These are phyloP conservation scores for Trachemys scripta DNA, from an alignment of 2,113 vertebrate species.

Conservation along the genomic window DNA sequence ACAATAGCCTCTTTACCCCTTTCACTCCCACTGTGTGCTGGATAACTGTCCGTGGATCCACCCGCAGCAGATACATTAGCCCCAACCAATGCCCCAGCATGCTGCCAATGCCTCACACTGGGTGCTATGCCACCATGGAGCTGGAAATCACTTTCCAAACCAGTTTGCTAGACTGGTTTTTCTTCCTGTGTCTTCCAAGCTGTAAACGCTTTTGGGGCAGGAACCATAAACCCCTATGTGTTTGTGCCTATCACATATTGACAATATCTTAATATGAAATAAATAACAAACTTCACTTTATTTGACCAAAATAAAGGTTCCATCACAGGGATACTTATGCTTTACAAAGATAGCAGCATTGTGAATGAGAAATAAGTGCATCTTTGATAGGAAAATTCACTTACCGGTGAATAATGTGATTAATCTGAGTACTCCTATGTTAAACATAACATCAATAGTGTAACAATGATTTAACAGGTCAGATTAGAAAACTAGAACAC, in stretches of 20 bases:
- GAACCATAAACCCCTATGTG: neutral
- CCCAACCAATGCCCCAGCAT: neutral
- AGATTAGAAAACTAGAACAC: neutral
- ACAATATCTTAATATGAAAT: neutral
- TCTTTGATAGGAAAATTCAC: neutral
- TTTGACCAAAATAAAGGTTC: neutral
- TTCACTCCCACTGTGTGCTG: neutral
- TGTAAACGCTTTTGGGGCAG: neutral
- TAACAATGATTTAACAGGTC: constrained; percentile 4
- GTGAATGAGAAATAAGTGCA: neutral
- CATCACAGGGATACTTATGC: neutral
- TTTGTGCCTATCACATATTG: neutral
- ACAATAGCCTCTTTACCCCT: neutral
- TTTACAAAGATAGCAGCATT: neutral
- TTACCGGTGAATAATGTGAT: neutral
- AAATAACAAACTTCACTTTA: neutral
- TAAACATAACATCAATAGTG: neutral
- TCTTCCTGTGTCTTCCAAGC: neutral
- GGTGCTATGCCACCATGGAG: neutral
- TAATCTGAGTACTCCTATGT: neutral
- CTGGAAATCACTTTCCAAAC: neutral
- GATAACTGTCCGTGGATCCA: neutral
- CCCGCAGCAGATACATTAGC: neutral
- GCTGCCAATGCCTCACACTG: neutral
- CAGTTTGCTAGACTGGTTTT: neutral